These are phyloP conservation scores for Tapirus terrestris DNA, from an alignment of 2,113 vertebrate genomes.

Conservation along the genomic window DNA sequence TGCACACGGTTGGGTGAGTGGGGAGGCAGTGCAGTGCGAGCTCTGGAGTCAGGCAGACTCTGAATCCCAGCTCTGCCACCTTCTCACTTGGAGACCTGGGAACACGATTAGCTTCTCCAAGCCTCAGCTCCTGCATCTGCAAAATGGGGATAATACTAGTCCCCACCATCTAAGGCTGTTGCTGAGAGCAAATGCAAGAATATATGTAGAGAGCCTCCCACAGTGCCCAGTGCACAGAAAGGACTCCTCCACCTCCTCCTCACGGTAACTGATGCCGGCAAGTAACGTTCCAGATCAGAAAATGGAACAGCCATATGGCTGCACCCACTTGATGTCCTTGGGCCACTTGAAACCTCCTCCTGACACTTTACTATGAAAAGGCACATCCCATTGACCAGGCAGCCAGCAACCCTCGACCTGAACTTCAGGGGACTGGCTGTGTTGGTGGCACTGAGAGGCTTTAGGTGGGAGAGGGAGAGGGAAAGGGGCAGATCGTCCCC, in stretches of 20 bases:
- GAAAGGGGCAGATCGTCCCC: background rate
- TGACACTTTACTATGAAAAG: background rate
- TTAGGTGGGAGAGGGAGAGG: background rate
- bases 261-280: background rate
- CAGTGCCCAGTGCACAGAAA: background rate
- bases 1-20: background rate
- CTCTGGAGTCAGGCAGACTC: background rate
- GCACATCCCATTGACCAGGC: background rate
- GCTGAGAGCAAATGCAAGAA: background rate
- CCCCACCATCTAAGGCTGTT: background rate
- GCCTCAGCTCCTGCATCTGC: background rate
- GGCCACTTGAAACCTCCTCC: background rate
- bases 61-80: background rate
- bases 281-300: background rate
- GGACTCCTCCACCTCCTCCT: background rate
- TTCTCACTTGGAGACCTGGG: background rate
- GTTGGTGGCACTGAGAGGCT: background rate
- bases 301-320: background rate
- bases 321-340: background rate
- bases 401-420: background rate
- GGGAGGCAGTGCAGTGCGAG: accelerated
- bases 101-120: background rate
- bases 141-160: background rate
- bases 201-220: background rate
- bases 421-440: background rate